A percentile compares a stretch with the other conserved stretches of the same genome.
Evolutionary conservation across 2,888 invertebrate species (phyloP).

Genomic region (Plutella xylostella): DNA sequence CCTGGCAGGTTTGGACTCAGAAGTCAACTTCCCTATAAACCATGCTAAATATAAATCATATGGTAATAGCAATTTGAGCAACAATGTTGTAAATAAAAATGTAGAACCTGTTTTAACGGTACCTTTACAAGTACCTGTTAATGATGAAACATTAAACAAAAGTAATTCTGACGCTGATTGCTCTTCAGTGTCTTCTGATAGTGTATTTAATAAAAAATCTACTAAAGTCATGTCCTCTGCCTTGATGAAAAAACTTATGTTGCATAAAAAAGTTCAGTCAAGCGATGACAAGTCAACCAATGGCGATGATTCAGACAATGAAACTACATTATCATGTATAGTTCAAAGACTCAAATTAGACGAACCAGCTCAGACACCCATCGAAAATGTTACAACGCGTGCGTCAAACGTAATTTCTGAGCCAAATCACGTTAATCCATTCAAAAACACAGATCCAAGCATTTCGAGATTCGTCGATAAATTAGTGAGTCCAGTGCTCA

Average conservation of each 20-base stretch:
- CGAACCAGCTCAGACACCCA: too few relatives aligned
- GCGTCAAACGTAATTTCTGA: neutral
- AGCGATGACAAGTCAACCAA: conserved; percentile 16
- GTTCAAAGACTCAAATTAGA: conserved; percentile 6
- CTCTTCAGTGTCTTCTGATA: too few relatives aligned
- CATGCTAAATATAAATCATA: neutral
- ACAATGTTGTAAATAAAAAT: neutral
- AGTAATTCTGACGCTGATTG: too few relatives aligned
- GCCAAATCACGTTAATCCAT: conserved; percentile 40
- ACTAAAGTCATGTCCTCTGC: neutral
- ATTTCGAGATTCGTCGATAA: conserved; percentile 55
- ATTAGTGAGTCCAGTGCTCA: conserved; percentile 41
- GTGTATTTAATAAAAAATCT: neutral
- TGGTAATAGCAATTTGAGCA: neutral
- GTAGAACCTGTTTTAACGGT: neutral
- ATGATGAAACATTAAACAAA: too few relatives aligned
- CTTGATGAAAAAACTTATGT: neutral
- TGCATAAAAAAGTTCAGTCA: conserved; percentile 9
- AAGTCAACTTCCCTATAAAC: conserved; percentile 18
- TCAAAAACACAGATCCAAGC: conserved; percentile 40
- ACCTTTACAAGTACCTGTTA: neutral
- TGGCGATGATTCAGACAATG: conserved; percentile 28
- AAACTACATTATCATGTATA: conserved; percentile 16
- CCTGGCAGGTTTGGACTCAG: conserved; percentile 26
- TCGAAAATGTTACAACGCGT: conserved; percentile 13